phyloP scores from a whole-genome alignment of 2,797 vertebrate species.

The Luscinia luscinia region DNA sequence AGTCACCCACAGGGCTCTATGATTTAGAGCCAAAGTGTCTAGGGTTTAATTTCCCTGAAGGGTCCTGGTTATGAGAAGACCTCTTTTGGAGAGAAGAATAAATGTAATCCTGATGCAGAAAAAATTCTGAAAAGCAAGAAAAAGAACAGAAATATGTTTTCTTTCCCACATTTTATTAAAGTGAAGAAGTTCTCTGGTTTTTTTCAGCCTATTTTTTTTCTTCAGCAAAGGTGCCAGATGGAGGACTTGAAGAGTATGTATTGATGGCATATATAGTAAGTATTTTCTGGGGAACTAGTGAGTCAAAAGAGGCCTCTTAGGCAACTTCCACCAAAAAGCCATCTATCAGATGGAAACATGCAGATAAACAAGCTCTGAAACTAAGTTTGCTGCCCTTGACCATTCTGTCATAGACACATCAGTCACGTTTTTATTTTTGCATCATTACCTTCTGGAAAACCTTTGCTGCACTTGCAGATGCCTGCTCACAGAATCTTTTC shows the following conservation, averaged over 20 bases:
- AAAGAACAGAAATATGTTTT: background rate
- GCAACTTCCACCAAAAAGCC: background rate
- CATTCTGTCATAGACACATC: background rate
- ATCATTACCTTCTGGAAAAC: background rate
- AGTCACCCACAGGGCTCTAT: background rate
- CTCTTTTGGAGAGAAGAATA: background rate
- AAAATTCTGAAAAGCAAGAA: background rate
- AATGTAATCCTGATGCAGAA: background rate
- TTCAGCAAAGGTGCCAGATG: background rate
- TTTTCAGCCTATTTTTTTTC: background rate
- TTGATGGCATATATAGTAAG: background rate
- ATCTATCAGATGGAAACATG: background rate
- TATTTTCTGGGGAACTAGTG: background rate
- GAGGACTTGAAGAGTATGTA: background rate
- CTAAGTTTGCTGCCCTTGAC: background rate
- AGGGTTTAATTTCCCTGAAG: background rate
- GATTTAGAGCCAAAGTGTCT: background rate
- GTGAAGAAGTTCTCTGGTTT: background rate
- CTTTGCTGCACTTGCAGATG: background rate
- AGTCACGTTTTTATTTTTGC: background rate
- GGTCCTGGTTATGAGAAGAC: background rate
- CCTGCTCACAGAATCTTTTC: background rate
- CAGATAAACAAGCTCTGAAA: background rate
- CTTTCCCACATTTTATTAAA: background rate
- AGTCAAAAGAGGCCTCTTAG: background rate